Base-by-base conservation (phyloP, 2,888 invertebrate genomes). In the Cepaea hortensis region DNA sequence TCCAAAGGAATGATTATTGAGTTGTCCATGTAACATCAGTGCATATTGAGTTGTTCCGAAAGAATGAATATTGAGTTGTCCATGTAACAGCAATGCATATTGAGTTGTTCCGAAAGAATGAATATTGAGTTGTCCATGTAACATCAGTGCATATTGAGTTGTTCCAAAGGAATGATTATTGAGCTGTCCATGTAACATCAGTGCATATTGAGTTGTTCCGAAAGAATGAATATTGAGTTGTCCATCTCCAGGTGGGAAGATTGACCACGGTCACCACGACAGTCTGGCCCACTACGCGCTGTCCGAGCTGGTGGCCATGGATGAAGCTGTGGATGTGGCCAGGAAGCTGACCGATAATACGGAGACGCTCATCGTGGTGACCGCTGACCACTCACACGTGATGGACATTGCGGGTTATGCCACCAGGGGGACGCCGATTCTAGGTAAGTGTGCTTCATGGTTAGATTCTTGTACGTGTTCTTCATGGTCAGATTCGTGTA, bases 251-350 rank as follows among this genome's bases (percentile, higher is more conserved):
- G 93, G 92, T 68, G 93, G 93, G 3, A 90, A 91, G 6, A 94
- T 93, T 73, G 94, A 94, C 89, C 92, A 92, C 80, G 94, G 90
- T 62, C 93, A 94, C 82, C 97, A 98, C 93, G 95, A 95, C 48
- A 96, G 97, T 70, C 48, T 70, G 23, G 93, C 93, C 3, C 88
- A 90, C 70, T 87, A 86, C 72, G 97, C 98, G 0, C 93, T 98
- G 0, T 96, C 96, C 90, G 98, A 98, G 93, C 96, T 97, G 0
- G 95, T 97, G 88, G 96, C 96, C 92, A 96, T 98, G 92, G 96
- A 96, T 55, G 96, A 96, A 90, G 96, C 97, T 3, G 95, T 97
- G 18, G 92, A 95, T 88, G 95, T 94, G 90, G 96, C 97, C 0
- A 93, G 95, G 83, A 93, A 95, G 6, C 90, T 96, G 88, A 11